Percentiles rank a stretch among this genome's conserved stretches.
These are phyloP conservation scores for Synanthedon tipuliformis DNA, from an alignment of 2,888 invertebrate species.

Conservation along the genomic window DNA sequence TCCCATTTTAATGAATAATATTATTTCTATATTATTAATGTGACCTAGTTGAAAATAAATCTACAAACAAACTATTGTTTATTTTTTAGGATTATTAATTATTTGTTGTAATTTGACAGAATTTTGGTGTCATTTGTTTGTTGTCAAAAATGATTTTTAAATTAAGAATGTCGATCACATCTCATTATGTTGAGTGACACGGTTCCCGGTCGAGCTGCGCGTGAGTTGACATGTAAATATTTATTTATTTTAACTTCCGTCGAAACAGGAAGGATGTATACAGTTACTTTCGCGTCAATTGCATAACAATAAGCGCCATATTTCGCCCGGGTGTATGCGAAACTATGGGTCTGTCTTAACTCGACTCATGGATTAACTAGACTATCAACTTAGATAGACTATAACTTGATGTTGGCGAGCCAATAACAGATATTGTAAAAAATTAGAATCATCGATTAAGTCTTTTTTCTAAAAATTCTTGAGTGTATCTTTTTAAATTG, in stretches of 20 bases:
- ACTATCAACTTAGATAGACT: background rate
- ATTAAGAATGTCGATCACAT: background rate
- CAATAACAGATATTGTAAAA: too few relatives aligned
- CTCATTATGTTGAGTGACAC: background rate
- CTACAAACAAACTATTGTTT: too few relatives aligned
- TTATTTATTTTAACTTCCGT: constrained; percentile 30
- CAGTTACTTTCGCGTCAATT: constrained; percentile 44
- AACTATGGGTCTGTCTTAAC: background rate
- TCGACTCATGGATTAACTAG: background rate
- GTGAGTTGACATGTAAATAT: constrained; percentile 4
- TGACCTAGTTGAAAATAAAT: too few relatives aligned
- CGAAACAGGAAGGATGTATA: constrained; percentile 32
- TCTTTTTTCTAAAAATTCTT: background rate
- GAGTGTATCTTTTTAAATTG: background rate
- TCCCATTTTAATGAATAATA: too few relatives aligned
- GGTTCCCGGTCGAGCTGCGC: background rate
- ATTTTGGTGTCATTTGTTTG: too few relatives aligned
- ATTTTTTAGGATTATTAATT: too few relatives aligned
- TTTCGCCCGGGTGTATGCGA: constrained; percentile 8
- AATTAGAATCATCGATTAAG: background rate
- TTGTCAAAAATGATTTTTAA: background rate
- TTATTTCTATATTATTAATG: too few relatives aligned
- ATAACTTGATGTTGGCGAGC: too few relatives aligned
- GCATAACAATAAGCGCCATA: constrained; percentile 33
- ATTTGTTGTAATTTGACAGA: too few relatives aligned